phyloP scores from a whole-genome alignment of 2,797 vertebrate species.

The Thunnus albacares region DNA sequence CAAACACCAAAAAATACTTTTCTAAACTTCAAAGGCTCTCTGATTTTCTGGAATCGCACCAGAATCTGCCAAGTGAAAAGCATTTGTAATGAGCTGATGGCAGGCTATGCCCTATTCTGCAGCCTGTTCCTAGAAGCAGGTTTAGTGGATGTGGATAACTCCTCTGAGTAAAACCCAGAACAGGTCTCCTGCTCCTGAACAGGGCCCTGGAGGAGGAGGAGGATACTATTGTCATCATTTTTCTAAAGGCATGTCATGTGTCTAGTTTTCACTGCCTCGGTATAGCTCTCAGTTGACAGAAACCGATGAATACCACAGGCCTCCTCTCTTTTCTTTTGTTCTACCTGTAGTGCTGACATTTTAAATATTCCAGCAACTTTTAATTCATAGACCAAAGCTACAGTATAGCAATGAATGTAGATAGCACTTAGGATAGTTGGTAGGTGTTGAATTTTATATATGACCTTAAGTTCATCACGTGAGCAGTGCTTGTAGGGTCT shows the following conservation, averaged over 20 bases:
- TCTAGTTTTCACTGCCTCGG: neutral
- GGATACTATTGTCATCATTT: neutral
- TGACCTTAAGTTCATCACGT: neutral
- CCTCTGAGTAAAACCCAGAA: neutral
- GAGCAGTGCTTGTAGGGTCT: neutral
- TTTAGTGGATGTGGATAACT: neutral
- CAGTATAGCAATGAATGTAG: neutral
- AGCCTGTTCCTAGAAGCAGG: neutral
- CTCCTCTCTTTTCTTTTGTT: conserved; percentile 1
- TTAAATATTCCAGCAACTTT: neutral
- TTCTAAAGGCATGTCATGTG: neutral
- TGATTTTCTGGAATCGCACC: neutral
- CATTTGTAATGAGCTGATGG: conserved; percentile 8
- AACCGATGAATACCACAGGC: neutral
- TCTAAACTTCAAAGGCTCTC: neutral
- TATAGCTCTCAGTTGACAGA: neutral
- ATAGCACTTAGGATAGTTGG: neutral
- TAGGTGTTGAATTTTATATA: neutral
- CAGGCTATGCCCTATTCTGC: neutral
- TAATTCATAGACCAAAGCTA: neutral
- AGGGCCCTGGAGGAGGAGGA: neutral
- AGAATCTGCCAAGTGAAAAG: neutral
- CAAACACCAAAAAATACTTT: neutral
- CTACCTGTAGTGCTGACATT: neutral
- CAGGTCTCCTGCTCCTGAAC: neutral